Percentiles rank a stretch among this genome's conserved stretches.
Evolutionary conservation across 1,140 invertebrate species (phyloP).

Genomic region (Sycophaga agraensis): DNA sequence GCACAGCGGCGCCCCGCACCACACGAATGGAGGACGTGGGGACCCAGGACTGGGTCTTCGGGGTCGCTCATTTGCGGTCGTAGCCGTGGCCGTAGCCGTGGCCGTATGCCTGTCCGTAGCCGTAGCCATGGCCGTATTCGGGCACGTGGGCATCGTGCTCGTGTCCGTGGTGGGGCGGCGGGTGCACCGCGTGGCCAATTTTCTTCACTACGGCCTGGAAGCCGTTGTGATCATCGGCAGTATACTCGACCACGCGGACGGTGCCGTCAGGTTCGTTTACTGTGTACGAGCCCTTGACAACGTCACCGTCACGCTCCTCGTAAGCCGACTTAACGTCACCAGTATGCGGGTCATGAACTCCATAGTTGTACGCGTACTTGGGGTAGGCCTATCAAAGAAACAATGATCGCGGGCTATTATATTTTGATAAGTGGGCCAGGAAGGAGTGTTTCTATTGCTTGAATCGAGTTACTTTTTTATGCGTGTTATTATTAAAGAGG

Average conservation of each 20-base stretch:
- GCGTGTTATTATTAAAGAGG: too few species aligned
- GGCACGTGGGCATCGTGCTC: too few species aligned
- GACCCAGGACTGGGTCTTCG: too few species aligned
- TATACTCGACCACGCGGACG: constrained; percentile 53
- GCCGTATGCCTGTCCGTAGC: not conserved
- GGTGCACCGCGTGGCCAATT: constrained; percentile 50
- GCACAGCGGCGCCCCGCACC: too few species aligned
- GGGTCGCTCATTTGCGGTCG: constrained; percentile 6
- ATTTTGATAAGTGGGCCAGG: too few species aligned
- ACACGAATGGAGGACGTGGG: too few species aligned
- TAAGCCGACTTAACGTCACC: constrained; percentile 55
- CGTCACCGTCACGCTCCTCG: constrained; percentile 54
- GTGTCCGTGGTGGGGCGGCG: constrained; percentile 37
- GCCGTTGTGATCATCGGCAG: constrained; percentile 54
- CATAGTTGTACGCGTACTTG: constrained; percentile 54
- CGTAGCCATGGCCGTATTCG: constrained; percentile 31
- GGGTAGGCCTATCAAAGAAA: constrained; percentile 41
- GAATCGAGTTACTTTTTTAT: too few species aligned
- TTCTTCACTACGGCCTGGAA: constrained; percentile 56
- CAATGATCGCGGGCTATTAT: too few species aligned
- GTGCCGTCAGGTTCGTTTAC: constrained; percentile 56
- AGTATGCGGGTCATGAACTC: constrained; percentile 53
- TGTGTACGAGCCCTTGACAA: constrained; percentile 55
- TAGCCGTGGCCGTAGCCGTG: constrained; percentile 17
- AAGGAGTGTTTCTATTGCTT: too few species aligned